Conservation (phyloP, 2,113 vertebrate genomes). For the Circaetus gallicus region DNA sequence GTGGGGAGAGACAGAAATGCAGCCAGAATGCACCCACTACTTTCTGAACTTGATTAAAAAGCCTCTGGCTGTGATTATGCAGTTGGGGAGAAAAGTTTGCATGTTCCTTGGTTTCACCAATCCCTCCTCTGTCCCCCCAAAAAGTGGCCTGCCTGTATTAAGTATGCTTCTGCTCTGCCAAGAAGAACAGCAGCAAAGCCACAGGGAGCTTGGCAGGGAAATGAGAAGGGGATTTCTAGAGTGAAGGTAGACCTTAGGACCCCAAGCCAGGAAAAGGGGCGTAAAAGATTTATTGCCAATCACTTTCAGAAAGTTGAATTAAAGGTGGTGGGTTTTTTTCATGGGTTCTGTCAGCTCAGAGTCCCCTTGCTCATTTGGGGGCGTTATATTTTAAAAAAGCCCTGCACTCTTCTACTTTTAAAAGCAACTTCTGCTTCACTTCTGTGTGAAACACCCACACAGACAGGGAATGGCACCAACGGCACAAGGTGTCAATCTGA, state of each 20-base stretch:
- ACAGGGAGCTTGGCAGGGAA: background rate
- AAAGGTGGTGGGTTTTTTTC: background rate
- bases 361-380: background rate
- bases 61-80: background rate
- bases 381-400: background rate
- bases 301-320: background rate
- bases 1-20: background rate
- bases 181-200: background rate
- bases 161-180: background rate
- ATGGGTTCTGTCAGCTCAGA: background rate
- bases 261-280: background rate
- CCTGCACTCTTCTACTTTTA: background rate
- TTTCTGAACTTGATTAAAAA: background rate
- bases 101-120: background rate
- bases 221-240: background rate
- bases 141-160: background rate
- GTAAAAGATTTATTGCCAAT: background rate
- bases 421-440: background rate
- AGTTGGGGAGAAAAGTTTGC: background rate
- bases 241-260: background rate
- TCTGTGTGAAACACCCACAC: background rate
- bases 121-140: background rate
- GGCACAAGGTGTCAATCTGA: background rate
- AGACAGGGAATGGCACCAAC: background rate
- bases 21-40: background rate